Evolutionary conservation across 2,797 vertebrate genomes (phyloP).

Genomic region (Poeciliopsis presidionis): DNA sequence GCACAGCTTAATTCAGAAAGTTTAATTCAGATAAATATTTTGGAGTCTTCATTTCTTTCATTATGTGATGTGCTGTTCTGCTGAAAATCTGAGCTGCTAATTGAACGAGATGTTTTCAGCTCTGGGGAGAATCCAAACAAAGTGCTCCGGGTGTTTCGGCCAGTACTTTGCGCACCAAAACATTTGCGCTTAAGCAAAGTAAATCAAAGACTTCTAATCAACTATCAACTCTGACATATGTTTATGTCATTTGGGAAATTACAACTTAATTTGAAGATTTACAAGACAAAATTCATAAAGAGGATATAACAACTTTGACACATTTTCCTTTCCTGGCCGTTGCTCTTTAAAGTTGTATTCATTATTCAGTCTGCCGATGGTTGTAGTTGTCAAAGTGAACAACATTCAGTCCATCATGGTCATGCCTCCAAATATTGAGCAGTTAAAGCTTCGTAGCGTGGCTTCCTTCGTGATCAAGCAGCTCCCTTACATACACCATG

Average conservation of each 20-base stretch:
- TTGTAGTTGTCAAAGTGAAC: too few relatives aligned
- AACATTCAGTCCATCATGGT: too few relatives aligned
- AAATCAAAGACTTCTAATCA: neutral
- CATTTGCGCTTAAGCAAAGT: neutral
- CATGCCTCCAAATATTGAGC: too few relatives aligned
- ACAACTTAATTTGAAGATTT: neutral
- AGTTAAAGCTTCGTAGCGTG: too few relatives aligned
- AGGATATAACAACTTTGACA: neutral
- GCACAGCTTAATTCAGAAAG: neutral
- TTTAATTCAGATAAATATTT: neutral
- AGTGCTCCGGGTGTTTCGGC: neutral
- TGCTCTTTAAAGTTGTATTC: neutral
- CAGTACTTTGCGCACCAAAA: neutral
- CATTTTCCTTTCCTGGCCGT: neutral
- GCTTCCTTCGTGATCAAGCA: too few relatives aligned
- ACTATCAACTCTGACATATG: neutral
- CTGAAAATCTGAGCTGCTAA: neutral
- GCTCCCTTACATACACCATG: too few relatives aligned
- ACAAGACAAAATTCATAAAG: neutral
- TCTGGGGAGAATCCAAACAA: neutral
- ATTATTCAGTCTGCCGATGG: too few relatives aligned
- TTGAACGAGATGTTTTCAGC: neutral
- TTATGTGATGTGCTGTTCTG: neutral
- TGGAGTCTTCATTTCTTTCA: neutral
- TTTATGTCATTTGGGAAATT: neutral